Evolutionary conservation across 2,797 vertebrate genomes (phyloP).

Genomic region (Holocentrus rufus): DNA sequence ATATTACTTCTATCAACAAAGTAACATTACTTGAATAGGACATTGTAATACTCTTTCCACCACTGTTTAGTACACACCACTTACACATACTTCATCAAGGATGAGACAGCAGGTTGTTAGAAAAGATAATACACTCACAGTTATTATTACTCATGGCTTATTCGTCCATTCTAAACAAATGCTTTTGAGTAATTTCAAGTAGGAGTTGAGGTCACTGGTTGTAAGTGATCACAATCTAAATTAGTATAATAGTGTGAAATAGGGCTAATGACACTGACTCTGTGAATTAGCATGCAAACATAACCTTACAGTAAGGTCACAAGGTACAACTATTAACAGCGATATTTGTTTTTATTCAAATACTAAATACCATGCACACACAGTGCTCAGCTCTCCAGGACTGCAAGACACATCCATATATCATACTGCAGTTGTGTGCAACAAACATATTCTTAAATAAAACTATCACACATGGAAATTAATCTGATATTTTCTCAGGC

Average conservation of each 20-base stretch:
- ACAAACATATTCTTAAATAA: no score
- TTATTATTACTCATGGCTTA: no score
- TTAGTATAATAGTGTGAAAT: neutral
- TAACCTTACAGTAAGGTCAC: neutral
- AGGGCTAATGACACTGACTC: constrained; percentile 3
- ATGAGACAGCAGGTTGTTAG: neutral
- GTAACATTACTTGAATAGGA: no score
- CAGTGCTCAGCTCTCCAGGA: no score
- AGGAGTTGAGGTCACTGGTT: neutral
- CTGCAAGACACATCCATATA: no score
- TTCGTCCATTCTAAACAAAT: neutral
- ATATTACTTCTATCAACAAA: no score
- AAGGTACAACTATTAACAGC: neutral
- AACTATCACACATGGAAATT: no score
- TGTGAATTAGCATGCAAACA: neutral
- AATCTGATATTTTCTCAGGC: no score
- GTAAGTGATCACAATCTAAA: neutral
- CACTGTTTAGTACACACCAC: no score
- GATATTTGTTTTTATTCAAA: neutral
- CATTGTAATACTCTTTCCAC: no score
- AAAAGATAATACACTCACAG: neutral
- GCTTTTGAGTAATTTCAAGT: constrained; percentile 19
- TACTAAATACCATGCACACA: no score
- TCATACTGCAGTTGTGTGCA: no score
- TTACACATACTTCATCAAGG: neutral